Conservation (phyloP, 2,113 vertebrate genomes). For the Indicator indicator region DNA sequence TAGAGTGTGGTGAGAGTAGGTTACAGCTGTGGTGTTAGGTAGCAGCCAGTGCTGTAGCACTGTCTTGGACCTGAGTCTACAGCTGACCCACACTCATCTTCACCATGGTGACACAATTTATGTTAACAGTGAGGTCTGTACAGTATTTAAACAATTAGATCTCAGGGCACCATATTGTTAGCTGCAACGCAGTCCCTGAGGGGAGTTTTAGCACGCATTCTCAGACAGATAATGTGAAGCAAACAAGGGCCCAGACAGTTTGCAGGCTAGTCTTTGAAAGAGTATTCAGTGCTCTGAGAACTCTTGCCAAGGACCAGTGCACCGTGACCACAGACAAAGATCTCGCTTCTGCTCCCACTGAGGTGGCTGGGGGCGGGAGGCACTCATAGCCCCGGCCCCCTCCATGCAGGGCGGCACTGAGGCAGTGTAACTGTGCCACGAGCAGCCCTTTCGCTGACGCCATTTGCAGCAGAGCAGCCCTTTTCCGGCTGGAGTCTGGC, state of each 20-base stretch:
- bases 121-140: accelerated
- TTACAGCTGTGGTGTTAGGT: accelerated
- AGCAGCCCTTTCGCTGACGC: accelerated
- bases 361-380: accelerated
- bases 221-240: accelerated
- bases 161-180: accelerated
- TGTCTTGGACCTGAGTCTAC: background rate
- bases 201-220: accelerated
- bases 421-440: accelerated
- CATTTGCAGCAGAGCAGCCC: background rate
- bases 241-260: accelerated
- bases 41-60: background rate
- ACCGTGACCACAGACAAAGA: accelerated
- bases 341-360: accelerated
- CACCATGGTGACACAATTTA: accelerated
- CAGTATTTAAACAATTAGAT: accelerated
- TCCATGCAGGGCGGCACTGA: background rate
- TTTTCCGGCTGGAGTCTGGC: background rate
- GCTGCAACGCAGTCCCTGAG: background rate
- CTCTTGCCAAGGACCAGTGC: background rate
- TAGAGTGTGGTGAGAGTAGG: accelerated
- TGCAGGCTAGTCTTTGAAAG: accelerated
- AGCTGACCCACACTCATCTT: background rate
- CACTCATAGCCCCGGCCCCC: background rate
- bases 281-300: accelerated